Evolutionary conservation across 1,140 invertebrate species (phyloP).

Genomic region (Eubasilissa regina): DNA sequence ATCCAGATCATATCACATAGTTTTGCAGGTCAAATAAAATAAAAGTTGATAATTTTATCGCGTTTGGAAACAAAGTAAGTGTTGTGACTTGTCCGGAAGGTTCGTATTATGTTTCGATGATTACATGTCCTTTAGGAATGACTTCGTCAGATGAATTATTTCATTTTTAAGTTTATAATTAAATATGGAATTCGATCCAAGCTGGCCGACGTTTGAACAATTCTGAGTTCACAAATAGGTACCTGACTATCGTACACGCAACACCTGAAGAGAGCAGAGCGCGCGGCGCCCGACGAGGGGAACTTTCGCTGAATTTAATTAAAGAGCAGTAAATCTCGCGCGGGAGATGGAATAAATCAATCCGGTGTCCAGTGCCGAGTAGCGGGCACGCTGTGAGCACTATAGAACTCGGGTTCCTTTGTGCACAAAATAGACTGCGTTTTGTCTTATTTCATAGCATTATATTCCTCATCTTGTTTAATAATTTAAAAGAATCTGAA

Average conservation of each 20-base stretch:
- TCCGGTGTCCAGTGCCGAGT: conserved; percentile 44
- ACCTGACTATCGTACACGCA: not conserved
- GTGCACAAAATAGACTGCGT: not conserved
- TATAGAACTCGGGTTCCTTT: conserved; percentile 7
- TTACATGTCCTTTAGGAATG: no score
- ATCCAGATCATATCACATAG: no score
- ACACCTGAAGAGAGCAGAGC: conserved; percentile 13
- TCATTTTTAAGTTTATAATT: no score
- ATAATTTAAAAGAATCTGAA: no score
- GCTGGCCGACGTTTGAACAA: no score
- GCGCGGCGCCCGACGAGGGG: conserved; percentile 37
- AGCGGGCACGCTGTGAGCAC: not conserved
- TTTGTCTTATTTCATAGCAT: not conserved
- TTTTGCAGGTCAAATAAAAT: no score
- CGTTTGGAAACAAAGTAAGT: no score
- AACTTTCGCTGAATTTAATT: conserved; percentile 59
- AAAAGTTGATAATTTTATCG: no score
- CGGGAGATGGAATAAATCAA: conserved; percentile 58
- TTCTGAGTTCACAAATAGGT: not conserved
- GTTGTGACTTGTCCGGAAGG: no score
- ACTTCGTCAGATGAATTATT: no score
- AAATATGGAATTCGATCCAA: no score
- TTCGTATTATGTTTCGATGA: no score
- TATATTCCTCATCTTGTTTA: not conserved
- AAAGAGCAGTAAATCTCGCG: conserved; percentile 60